Base-by-base conservation (phyloP, 2,113 vertebrate genomes). In the Hyla sarda region DNA sequence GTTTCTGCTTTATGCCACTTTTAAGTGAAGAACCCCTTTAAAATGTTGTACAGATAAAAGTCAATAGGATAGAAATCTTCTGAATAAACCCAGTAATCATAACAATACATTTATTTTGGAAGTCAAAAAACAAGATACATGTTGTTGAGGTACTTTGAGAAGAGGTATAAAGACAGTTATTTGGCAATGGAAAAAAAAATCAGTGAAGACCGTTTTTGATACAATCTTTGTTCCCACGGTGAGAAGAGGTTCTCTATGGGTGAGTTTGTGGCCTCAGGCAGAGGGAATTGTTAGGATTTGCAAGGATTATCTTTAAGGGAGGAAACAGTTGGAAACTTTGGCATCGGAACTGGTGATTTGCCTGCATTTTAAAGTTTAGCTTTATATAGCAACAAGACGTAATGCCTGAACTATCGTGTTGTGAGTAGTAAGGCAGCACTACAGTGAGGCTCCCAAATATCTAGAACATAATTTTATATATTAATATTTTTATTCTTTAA, bases 111-210 rank as follows among this genome's bases (percentile, higher is more conserved):
- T n/a, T n/a, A n/a, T n/a, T n/a, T n/a, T n/a, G n/a, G n/a, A n/a
- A n/a, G n/a, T n/a, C n/a, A n/a, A n/a, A n/a, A n/a, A n/a, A n/a
- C n/a, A 83, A 7, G 45, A 74, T 25, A 76, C 25, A 50, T 28
- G 47, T n/a, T 6, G 45, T 19, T 69, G 16, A 17, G 32, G 16
- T 10, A 17, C 6, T 17, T 2, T n/a, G 7, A 75, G 98, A 97
- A 82, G 99, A 99, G 97, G 98, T 99, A 94, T 3, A 56, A 32
- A 25, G 34, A 80, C 32, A 58, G 34, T 47, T 62, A 34, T n/a
- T 47, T 75, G 71, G 37, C 56, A 50, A 28, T 32, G 25, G 34
- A 16, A 45, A 34, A 32, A 45, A 48, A 76, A 32, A 25, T 45
- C 25, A 10, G 37, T 58, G 28, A 28, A 72, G 62, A 87, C 37